Conservation (phyloP, 2,113 vertebrate genomes). For the Osmerus mordax region DNA sequence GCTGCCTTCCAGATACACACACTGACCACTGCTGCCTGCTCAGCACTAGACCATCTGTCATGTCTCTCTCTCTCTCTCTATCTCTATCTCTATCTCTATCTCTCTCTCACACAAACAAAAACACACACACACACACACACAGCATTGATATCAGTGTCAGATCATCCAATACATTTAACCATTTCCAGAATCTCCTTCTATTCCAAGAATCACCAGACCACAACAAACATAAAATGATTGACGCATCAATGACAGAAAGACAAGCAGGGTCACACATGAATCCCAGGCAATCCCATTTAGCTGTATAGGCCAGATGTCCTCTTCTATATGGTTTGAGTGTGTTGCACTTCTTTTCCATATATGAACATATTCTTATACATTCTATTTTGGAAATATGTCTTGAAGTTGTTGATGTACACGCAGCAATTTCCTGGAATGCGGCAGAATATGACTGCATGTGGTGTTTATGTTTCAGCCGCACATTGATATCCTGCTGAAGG, state of each 20-base stretch:
- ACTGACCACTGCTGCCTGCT: not conserved
- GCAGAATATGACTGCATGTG: not conserved
- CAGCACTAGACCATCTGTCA: too few species aligned
- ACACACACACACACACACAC: not conserved
- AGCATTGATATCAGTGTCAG: not conserved
- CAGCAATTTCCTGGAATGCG: not conserved
- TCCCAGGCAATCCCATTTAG: too few species aligned
- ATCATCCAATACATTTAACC: not conserved
- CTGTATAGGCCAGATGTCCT: too few species aligned
- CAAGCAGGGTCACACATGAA: too few species aligned
- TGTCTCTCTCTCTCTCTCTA: not conserved
- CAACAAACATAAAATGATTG: not conserved
- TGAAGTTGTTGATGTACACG: too few species aligned
- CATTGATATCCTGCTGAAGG: not conserved
- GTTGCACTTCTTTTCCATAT: not conserved
- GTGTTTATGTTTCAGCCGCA: not conserved
- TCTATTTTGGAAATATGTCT: too few species aligned
- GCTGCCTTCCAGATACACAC: conserved; percentile 1
- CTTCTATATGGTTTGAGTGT: not conserved
- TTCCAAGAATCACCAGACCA: not conserved
- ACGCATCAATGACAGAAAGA: not conserved
- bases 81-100: not conserved
- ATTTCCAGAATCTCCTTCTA: not conserved
- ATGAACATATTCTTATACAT: not conserved
- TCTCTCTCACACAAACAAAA: not conserved